Percentiles rank a stretch among this genome's conserved stretches.
Evolutionary conservation across 2,113 vertebrate species (phyloP).

Genomic region (Lophochroa leadbeateri): DNA sequence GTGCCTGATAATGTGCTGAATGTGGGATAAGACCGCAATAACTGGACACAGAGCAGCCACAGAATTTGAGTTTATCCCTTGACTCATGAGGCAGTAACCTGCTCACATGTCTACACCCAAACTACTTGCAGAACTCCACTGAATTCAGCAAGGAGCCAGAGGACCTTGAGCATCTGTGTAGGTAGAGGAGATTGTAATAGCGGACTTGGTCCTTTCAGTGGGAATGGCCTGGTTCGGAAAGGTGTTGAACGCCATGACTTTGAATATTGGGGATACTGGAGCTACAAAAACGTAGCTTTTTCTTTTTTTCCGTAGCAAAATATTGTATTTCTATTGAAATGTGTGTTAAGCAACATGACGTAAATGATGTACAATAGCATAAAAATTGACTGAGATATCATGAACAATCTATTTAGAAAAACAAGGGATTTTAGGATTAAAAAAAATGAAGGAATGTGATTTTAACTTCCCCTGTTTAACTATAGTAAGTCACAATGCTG

Average conservation of each 20-base stretch:
- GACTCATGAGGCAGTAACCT: background rate
- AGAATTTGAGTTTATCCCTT: background rate
- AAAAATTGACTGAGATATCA: slow-evolving; percentile 21
- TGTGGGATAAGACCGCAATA: background rate
- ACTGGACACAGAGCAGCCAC: background rate
- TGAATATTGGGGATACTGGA: slow-evolving; percentile 58
- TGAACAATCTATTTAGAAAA: slow-evolving; percentile 14
- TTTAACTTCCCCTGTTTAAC: slow-evolving; percentile 28
- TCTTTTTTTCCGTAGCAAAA: slow-evolving; percentile 55
- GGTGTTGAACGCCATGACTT: slow-evolving; percentile 32
- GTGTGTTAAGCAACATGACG: slow-evolving; percentile 31
- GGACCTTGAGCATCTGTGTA: background rate
- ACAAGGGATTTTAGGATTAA: slow-evolving; percentile 56
- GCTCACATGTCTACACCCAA: background rate
- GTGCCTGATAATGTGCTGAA: background rate
- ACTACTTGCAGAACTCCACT: slow-evolving; percentile 22
- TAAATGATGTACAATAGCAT: slow-evolving; percentile 34
- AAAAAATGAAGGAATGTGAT: slow-evolving; percentile 47
- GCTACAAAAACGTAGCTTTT: slow-evolving; percentile 57
- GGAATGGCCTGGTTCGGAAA: slow-evolving; percentile 8
- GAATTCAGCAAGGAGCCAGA: background rate
- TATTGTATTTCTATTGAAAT: slow-evolving; percentile 58
- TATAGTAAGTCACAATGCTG: background rate
- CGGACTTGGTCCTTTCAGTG: background rate
- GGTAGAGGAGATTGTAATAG: background rate